phyloP scores from a whole-genome alignment of 2,113 vertebrate genomes.

The Serilophus lunatus region DNA sequence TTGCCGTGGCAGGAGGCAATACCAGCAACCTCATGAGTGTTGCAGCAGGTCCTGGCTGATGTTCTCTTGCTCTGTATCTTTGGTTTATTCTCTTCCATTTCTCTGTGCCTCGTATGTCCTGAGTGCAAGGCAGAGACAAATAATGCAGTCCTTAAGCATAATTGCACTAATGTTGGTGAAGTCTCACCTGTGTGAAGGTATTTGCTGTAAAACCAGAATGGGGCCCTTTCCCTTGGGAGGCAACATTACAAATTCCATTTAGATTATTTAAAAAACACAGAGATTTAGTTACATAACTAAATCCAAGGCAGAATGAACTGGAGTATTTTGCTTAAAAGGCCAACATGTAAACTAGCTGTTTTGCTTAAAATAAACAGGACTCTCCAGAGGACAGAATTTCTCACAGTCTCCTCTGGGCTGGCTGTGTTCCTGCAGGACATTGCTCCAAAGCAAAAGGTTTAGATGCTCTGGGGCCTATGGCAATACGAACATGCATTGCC shows the following conservation, averaged over 20 bases:
- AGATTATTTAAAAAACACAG: slow-evolving; percentile 59
- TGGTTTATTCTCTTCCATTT: background rate
- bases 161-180: background rate
- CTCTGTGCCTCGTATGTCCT: background rate
- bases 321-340: slow-evolving; percentile 65
- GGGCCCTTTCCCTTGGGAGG: slow-evolving; percentile 4
- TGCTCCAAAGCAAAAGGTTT: slow-evolving; percentile 33
- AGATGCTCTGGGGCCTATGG: slow-evolving; percentile 5
- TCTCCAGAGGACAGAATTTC: slow-evolving; percentile 60
- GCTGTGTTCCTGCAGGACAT: slow-evolving; percentile 37
- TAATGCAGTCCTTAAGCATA: background rate
- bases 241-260: slow-evolving; percentile 6
- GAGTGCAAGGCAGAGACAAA: background rate
- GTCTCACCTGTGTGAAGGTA: slow-evolving; percentile 23
- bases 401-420: slow-evolving; percentile 51
- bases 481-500: background rate
- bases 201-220: background rate
- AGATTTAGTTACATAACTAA: slow-evolving; percentile 55
- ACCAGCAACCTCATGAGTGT: background rate
- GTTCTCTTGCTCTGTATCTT: background rate
- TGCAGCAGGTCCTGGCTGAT: background rate
- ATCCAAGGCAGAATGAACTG: slow-evolving; percentile 42
- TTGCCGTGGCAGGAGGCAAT: background rate
- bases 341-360: slow-evolving; percentile 63
- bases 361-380: slow-evolving; percentile 66